Conservation (phyloP, 2,797 vertebrate species). For the Silurus aristotelis region DNA sequence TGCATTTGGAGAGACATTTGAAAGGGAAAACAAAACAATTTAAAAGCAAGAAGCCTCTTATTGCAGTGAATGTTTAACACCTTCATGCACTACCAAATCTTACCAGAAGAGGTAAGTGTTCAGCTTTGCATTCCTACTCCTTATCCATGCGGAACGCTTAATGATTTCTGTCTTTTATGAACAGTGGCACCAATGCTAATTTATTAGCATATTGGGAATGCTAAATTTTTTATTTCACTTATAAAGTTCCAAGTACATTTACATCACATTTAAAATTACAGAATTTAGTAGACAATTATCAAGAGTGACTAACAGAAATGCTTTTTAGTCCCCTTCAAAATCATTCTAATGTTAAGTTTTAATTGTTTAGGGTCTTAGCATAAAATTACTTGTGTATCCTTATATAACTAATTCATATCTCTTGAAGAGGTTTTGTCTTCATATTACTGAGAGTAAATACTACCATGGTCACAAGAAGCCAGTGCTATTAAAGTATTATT, state of each 20-base stretch:
- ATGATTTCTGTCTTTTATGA: no score
- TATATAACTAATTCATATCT: no score
- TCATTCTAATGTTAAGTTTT: background rate
- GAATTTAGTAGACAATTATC: background rate
- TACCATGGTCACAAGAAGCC: background rate
- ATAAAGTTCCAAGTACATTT: background rate
- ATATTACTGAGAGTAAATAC: background rate
- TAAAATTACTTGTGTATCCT: no score
- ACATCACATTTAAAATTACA: background rate
- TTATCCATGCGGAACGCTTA: no score
- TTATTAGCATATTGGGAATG: no score
- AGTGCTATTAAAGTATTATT: background rate
- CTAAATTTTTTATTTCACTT: background rate
- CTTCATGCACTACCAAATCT: background rate
- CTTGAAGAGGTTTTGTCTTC: no score
- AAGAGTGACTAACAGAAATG: background rate
- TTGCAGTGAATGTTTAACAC: background rate
- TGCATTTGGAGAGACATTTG: conserved; percentile 62
- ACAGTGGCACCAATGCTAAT: no score
- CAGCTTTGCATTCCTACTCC: background rate
- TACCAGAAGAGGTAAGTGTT: background rate
- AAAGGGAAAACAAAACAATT: background rate
- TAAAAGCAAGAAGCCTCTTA: background rate
- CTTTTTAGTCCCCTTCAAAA: background rate
- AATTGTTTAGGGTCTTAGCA: background rate